Conservation (phyloP, 2,113 vertebrate genomes). For the Passer domesticus region DNA sequence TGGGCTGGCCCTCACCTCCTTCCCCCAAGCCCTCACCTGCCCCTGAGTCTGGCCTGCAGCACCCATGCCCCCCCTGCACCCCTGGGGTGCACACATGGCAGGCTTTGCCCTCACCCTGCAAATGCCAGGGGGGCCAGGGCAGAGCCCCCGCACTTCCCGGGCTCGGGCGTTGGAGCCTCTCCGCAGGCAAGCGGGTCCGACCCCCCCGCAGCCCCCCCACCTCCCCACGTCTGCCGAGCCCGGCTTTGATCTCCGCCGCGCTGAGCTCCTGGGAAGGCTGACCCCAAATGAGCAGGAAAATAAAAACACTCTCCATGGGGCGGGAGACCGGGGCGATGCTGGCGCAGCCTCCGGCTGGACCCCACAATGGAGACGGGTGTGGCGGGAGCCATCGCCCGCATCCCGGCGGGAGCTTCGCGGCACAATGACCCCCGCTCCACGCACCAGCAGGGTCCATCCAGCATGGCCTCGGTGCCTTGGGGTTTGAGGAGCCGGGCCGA, state of each 20-base stretch:
- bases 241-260: not conserved
- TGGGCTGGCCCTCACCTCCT: not conserved
- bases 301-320: not conserved
- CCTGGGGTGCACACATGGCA: not conserved
- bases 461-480: not conserved
- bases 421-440: not conserved
- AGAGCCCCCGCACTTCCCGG: not conserved
- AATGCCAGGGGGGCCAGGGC: not conserved
- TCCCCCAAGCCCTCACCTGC: not conserved
- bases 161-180: not conserved
- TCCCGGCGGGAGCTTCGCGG: not conserved
- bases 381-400: slow-evolving; percentile 34
- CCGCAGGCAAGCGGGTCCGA: rapidly evolving
- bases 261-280: not conserved
- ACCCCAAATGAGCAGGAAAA: slow-evolving; percentile 20
- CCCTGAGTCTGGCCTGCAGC: not conserved
- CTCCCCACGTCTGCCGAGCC: not conserved
- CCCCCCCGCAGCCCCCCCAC: not conserved
- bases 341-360: not conserved
- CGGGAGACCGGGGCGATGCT: not conserved
- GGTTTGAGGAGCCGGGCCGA: not conserved
- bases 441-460: not conserved
- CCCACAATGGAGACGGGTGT: slow-evolving; percentile 62
- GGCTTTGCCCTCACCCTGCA: not conserved
- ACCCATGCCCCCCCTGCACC: not conserved